Evolutionary conservation across 2,888 invertebrate genomes (phyloP).

Genomic region (Eumerus sabulonum): DNA sequence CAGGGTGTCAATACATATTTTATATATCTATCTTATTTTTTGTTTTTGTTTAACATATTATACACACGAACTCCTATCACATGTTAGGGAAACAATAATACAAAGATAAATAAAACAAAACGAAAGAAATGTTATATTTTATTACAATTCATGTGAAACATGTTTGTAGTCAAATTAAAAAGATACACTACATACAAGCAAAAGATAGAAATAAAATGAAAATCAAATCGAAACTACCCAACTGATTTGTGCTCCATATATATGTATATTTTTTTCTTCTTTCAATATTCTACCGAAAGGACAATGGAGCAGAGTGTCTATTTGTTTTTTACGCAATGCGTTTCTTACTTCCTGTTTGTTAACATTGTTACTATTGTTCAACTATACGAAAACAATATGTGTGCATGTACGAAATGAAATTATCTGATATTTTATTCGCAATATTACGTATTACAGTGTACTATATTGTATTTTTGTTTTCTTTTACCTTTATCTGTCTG

Average conservation of each 20-base stretch:
- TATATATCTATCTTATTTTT: constrained; percentile 26
- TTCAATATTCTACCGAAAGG: no score
- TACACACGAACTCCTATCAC: constrained; percentile 34
- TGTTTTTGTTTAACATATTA: constrained; percentile 41
- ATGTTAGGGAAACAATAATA: constrained; percentile 15
- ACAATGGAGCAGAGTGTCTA: no score
- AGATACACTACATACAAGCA: no score
- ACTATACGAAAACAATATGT: constrained; percentile 29
- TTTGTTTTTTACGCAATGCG: constrained; percentile 11
- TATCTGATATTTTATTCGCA: constrained; percentile 53
- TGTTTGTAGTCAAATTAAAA: not conserved
- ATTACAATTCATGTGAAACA: constrained; percentile 27
- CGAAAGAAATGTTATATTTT: constrained; percentile 13
- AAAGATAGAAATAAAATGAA: not conserved
- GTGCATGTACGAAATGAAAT: constrained; percentile 38
- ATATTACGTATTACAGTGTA: constrained; percentile 21
- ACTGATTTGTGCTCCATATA: no score
- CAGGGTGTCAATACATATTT: constrained; percentile 26
- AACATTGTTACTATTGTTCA: constrained; percentile 1
- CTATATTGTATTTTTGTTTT: no score
- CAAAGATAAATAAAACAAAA: constrained; percentile 5
- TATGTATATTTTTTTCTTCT: no score
- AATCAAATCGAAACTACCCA: not conserved
- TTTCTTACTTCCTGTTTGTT: no score
- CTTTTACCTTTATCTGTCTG: constrained; percentile 21